Conservation (phyloP, 2,888 invertebrate genomes). For the Drosophila atroscutellata region DNA sequence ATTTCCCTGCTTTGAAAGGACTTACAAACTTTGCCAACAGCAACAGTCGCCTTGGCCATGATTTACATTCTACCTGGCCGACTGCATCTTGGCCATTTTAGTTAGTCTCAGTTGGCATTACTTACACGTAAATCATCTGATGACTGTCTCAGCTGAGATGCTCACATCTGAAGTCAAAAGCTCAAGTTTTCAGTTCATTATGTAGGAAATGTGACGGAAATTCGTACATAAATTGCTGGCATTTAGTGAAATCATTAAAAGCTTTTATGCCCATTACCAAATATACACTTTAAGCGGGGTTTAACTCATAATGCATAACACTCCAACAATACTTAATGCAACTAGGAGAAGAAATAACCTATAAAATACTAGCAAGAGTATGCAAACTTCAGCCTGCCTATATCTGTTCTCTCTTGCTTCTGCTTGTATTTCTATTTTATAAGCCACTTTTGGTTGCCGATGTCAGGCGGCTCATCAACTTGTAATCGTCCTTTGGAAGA, state of each 20-base stretch:
- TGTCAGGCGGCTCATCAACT: slow-evolving; percentile 67
- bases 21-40: slow-evolving; percentile 26
- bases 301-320: background rate
- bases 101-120: slow-evolving; percentile 36
- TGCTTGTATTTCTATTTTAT: slow-evolving; percentile 5
- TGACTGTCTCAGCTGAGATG: slow-evolving; percentile 29
- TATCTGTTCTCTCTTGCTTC: background rate
- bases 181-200: background rate
- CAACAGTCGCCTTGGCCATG: slow-evolving; percentile 8
- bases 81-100: slow-evolving; percentile 24
- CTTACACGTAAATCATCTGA: slow-evolving; percentile 50
- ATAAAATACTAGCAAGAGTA: background rate
- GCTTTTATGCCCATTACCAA: background rate
- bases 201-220: slow-evolving; percentile 31
- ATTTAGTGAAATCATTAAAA: slow-evolving; percentile 1
- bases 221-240: slow-evolving; percentile 39
- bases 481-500: slow-evolving; percentile 70
- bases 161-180: background rate
- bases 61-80: slow-evolving; percentile 29
- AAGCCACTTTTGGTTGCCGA: slow-evolving; percentile 43
- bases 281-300: background rate
- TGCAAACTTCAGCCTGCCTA: background rate
- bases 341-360: background rate
- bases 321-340: background rate
- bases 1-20: slow-evolving; percentile 1